These are phyloP conservation scores for Cervus canadensis DNA, from an alignment of 2,113 vertebrate species.

Conservation along the genomic window DNA sequence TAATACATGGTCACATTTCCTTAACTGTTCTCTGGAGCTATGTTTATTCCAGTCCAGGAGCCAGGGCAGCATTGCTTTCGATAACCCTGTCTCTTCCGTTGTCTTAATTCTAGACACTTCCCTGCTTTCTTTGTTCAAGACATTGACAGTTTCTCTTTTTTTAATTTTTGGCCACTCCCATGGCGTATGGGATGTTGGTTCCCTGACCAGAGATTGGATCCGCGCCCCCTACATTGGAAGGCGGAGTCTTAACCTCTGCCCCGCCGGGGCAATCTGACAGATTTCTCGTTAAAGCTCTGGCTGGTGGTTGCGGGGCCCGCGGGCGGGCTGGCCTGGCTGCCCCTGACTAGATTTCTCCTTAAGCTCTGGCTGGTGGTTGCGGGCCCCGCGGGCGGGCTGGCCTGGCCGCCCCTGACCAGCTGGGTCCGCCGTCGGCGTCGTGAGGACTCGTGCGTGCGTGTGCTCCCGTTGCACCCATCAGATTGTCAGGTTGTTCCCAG, in stretches of 20 bases:
- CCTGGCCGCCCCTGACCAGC: no score
- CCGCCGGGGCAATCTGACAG: not conserved
- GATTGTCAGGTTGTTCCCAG: no score
- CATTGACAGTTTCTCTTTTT: not conserved
- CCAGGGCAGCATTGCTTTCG: no score
- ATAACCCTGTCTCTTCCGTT: not conserved
- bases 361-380: no score
- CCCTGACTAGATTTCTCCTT: no score
- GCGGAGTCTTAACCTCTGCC: not conserved
- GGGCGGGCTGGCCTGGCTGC: no score
- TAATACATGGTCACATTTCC: rapidly evolving
- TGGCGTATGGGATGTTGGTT: not conserved
- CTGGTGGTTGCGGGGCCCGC: no score
- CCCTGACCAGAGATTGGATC: not conserved
- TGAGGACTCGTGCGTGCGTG: rapidly evolving
- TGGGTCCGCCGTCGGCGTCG: no score
- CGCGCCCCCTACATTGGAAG: not conserved
- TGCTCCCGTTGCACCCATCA: rapidly evolving
- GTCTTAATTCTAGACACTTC: not conserved
- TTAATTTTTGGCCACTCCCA: not conserved
- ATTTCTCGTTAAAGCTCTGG: no score
- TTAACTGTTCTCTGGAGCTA: rapidly evolving
- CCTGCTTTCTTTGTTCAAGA: not conserved
- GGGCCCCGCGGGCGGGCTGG: no score
- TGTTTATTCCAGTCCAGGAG: not conserved